These are phyloP conservation scores for Alsophila aescularia DNA, from an alignment of 2,888 invertebrate genomes.

Conservation along the genomic window DNA sequence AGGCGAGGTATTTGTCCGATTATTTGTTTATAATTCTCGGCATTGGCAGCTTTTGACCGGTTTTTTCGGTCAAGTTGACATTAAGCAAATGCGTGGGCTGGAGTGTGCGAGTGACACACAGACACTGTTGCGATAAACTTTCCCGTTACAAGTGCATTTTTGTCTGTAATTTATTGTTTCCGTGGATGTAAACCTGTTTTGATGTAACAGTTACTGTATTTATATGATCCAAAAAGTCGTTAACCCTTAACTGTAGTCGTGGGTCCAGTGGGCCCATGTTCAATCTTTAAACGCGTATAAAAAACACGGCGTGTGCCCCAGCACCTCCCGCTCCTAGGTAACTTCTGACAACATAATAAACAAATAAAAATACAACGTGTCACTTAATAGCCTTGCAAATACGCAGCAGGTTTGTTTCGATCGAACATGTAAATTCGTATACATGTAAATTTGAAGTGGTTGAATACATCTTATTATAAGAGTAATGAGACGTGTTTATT, in stretches of 20 bases:
- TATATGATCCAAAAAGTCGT: slow-evolving; percentile 5
- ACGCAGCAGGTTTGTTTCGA: too few relatives aligned
- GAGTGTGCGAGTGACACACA: slow-evolving; percentile 34
- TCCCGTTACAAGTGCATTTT: slow-evolving; percentile 36
- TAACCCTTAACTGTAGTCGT: too few relatives aligned
- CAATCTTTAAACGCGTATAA: too few relatives aligned
- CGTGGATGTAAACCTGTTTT: slow-evolving; percentile 17
- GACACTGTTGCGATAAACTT: slow-evolving; percentile 20
- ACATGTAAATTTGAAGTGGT: too few relatives aligned
- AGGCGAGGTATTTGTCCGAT: slow-evolving; percentile 50
- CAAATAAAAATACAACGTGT: too few relatives aligned
- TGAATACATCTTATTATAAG: neutral
- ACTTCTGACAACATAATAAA: too few relatives aligned
- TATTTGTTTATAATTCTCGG: slow-evolving; percentile 40
- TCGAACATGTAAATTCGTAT: too few relatives aligned
- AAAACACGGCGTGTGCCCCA: too few relatives aligned
- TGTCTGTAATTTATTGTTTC: slow-evolving; percentile 20
- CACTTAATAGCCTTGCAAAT: too few relatives aligned
- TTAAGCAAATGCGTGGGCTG: slow-evolving; percentile 31
- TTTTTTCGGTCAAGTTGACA: slow-evolving; percentile 33
- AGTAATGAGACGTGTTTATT: neutral
- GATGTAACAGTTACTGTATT: slow-evolving; percentile 21
- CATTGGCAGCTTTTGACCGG: slow-evolving; percentile 32
- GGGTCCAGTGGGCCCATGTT: too few relatives aligned
- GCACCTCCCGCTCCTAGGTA: too few relatives aligned